phyloP scores from a whole-genome alignment of 1,140 invertebrate species.

The Hetaerina americana region DNA sequence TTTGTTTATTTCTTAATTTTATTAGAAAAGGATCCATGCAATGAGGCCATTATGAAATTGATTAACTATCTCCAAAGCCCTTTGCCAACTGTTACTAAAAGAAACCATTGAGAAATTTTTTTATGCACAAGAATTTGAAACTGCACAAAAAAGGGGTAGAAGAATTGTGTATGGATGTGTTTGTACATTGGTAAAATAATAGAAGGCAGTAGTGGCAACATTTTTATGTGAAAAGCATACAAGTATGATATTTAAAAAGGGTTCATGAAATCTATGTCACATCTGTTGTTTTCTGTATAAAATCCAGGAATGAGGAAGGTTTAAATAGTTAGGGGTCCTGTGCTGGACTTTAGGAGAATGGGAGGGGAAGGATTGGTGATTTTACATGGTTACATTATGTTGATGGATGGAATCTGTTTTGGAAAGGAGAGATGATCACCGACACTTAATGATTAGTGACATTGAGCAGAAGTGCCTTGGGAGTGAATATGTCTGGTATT shows the following conservation, averaged over 20 bases:
- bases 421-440: background rate
- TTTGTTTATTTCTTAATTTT: background rate
- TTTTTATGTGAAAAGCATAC: background rate
- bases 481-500: background rate
- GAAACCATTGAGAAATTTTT: background rate
- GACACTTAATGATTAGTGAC: background rate
- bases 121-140: background rate
- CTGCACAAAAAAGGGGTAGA: background rate
- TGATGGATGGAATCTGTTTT: background rate
- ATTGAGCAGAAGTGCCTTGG: background rate
- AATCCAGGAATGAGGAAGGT: background rate
- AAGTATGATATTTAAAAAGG: background rate
- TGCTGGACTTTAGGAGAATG: background rate
- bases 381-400: background rate
- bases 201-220: background rate
- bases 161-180: background rate
- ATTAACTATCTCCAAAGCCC: background rate
- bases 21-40: background rate
- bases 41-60: background rate
- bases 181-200: constrained; percentile 1
- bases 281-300: background rate
- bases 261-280: background rate
- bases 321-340: background rate
- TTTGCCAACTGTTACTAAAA: background rate
- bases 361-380: background rate